A percentile compares a stretch with the other conserved stretches of the same genome.
Conservation (phyloP, 2,888 invertebrate genomes). For the Drosophila neonasuta region DNA sequence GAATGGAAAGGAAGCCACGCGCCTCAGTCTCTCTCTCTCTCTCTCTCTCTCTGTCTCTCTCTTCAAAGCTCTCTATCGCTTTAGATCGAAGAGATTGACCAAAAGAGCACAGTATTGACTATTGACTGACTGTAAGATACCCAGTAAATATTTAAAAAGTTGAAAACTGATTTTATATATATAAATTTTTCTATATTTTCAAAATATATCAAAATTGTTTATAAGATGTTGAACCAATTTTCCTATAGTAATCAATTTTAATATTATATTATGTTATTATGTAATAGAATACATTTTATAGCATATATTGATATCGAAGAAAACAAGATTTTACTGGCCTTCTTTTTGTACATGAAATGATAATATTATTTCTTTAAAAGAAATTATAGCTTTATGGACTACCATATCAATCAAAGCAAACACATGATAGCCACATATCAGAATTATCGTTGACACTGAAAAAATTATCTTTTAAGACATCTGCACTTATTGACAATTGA, state of each 20-base stretch:
- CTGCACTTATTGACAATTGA: neutral
- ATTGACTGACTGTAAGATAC: neutral
- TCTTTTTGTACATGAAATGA: no score
- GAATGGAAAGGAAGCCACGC: constrained; percentile 9
- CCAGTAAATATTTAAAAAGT: constrained; percentile 2
- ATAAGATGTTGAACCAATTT: no score
- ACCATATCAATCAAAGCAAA: neutral
- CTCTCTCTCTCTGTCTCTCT: neutral
- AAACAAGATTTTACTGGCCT: no score
- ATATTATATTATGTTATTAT: no score
- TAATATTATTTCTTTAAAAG: no score
- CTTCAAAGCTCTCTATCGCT: constrained; percentile 3
- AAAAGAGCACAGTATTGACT: no score
- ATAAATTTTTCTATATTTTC: no score
- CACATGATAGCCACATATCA: neutral
- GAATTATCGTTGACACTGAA: neutral
- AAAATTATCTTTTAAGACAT: neutral
- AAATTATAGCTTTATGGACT: neutral
- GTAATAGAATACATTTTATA: no score
- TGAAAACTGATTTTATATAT: no score
- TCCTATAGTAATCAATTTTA: no score
- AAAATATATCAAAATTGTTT: no score
- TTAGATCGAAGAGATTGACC: constrained; percentile 1
- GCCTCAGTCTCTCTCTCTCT: neutral
- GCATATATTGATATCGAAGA: no score